Conservation (phyloP, 2,888 invertebrate genomes). For the Chymomyza fuscimana region DNA sequence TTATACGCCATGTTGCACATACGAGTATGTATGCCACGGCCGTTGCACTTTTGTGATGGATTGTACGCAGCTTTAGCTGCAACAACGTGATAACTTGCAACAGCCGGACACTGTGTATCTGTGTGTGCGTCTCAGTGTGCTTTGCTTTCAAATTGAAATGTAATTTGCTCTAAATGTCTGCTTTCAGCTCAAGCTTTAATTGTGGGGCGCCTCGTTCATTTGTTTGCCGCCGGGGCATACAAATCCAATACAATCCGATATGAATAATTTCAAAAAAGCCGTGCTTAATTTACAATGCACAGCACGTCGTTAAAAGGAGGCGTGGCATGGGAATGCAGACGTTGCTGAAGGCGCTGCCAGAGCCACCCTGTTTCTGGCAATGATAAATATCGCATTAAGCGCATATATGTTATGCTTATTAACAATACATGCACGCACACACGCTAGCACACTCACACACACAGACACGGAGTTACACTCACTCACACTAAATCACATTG, state of each 20-base stretch:
- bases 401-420: conserved; percentile 9
- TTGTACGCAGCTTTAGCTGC: conserved; percentile 64
- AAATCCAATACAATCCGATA: conserved; percentile 14
- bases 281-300: conserved; percentile 19
- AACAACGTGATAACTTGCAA: conserved; percentile 56
- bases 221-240: conserved; percentile 8
- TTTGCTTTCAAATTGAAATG: conserved; percentile 58
- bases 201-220: not conserved
- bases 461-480: not conserved
- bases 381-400: conserved; percentile 10
- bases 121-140: conserved; percentile 8
- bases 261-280: conserved; percentile 26
- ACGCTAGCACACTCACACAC: not conserved
- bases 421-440: conserved; percentile 8
- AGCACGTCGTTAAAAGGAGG: conserved; percentile 24
- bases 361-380: not conserved
- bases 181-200: conserved; percentile 12
- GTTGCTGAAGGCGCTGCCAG: not conserved
- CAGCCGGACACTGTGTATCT: not conserved
- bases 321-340: conserved; percentile 9
- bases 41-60: conserved; percentile 63
- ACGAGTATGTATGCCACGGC: conserved; percentile 25
- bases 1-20: conserved; percentile 47
- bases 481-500: not conserved
- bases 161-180: conserved; percentile 48